phyloP scores from a whole-genome alignment of 1,140 invertebrate genomes.

The Conus ventricosus region DNA sequence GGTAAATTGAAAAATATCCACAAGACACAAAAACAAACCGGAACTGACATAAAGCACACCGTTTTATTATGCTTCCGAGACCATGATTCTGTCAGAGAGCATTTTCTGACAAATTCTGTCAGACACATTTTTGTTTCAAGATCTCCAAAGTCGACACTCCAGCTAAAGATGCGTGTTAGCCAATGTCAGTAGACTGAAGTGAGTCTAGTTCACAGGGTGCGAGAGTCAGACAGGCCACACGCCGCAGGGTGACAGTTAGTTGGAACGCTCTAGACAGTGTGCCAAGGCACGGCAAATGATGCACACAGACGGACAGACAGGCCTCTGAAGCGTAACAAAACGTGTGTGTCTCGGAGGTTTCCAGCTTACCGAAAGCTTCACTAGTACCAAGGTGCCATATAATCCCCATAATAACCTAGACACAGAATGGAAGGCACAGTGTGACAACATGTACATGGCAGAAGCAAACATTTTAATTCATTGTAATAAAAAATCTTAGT shows the following conservation, averaged over 20 bases:
- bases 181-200: neutral
- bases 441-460: no score
- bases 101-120: neutral
- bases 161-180: neutral
- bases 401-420: constrained; percentile 18
- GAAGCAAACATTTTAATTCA: no score
- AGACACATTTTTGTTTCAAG: no score
- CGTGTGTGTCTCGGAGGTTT: neutral
- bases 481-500: no score
- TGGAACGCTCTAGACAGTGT: neutral
- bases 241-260: neutral
- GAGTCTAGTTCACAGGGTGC: neutral
- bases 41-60: neutral
- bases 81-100: neutral
- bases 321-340: constrained; percentile 36
- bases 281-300: neutral
- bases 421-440: neutral
- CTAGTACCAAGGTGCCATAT: constrained; percentile 11
- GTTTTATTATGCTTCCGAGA: constrained; percentile 36
- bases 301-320: neutral
- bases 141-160: neutral
- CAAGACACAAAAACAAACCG: neutral
- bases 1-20: neutral
- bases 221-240: neutral
- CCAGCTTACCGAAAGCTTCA: constrained; percentile 22